Percentiles rank a stretch among this genome's conserved stretches.
Evolutionary conservation across 2,888 invertebrate genomes (phyloP).

Genomic region (Pachycephus smyrnensis): DNA sequence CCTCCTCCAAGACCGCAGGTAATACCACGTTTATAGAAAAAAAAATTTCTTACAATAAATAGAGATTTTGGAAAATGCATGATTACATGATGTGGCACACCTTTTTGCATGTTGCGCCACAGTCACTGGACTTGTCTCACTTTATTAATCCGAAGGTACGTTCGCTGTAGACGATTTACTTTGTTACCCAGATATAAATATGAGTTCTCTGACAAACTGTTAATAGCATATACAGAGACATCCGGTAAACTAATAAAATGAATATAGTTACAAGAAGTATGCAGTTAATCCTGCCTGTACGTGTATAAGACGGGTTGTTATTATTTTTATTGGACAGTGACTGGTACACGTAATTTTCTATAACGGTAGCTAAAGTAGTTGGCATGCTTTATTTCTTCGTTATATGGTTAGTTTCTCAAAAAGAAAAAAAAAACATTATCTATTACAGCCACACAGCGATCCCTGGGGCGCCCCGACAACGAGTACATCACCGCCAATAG

Average conservation of each 20-base stretch:
- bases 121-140: constrained; percentile 61
- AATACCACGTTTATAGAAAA: constrained; percentile 24
- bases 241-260: background rate
- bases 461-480: constrained; percentile 75
- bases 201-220: background rate
- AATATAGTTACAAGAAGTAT: background rate
- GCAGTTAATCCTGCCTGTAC: background rate
- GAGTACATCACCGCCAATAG: constrained; percentile 63
- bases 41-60: background rate
- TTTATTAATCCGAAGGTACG: constrained; percentile 51
- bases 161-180: constrained; percentile 12
- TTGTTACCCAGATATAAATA: background rate
- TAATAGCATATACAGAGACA: background rate
- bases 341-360: background rate
- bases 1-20: constrained; percentile 73
- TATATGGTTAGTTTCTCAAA: background rate
- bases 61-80: constrained; percentile 4
- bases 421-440: background rate
- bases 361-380: background rate
- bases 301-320: background rate
- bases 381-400: background rate
- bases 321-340: background rate
- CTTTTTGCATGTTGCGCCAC: constrained; percentile 34
- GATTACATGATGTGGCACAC: constrained; percentile 23
- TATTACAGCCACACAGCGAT: constrained; percentile 68